Percentiles rank a stretch among this genome's conserved stretches.
Conservation (phyloP, 1,140 invertebrate species). For the Hormaphis cornu region DNA sequence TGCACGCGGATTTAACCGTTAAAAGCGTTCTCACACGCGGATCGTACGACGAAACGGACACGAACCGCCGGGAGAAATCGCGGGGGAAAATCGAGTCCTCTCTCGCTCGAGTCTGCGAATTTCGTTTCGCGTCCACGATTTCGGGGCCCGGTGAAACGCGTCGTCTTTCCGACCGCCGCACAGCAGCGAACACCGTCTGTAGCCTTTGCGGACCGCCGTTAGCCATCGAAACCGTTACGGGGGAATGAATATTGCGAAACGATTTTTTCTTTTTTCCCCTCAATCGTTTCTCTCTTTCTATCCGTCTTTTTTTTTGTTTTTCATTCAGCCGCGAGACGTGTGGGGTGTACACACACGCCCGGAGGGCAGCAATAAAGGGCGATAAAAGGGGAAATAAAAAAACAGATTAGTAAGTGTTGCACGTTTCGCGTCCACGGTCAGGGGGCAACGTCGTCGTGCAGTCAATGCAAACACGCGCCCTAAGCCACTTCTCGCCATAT, state of each 20-base stretch:
- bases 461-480: not conserved
- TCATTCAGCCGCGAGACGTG: not conserved
- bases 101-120: too few relatives aligned
- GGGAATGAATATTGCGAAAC: slow-evolving; percentile 21
- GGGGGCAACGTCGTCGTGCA: not conserved
- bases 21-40: too few relatives aligned
- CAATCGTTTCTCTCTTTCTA: too few relatives aligned
- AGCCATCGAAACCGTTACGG: slow-evolving; percentile 11
- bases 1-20: too few relatives aligned
- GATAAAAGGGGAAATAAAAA: slow-evolving; percentile 30
- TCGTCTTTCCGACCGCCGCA: too few relatives aligned
- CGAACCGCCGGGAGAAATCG: too few relatives aligned
- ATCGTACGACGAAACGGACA: too few relatives aligned
- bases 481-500: slow-evolving; percentile 31
- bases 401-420: slow-evolving; percentile 30
- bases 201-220: too few relatives aligned
- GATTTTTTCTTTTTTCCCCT: slow-evolving; percentile 18
- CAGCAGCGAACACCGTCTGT: too few relatives aligned
- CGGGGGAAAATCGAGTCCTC: too few relatives aligned
- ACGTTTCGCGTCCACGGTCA: slow-evolving; percentile 1
- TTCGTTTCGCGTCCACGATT: too few relatives aligned
- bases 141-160: too few relatives aligned
- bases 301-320: slow-evolving; percentile 25
- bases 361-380: slow-evolving; percentile 29
- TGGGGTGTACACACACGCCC: not conserved